Evolutionary conservation across 2,797 vertebrate genomes (phyloP), one percentile per base, ranked within the genome.

Genomic region (Phyllotis vaccarum): DNA sequence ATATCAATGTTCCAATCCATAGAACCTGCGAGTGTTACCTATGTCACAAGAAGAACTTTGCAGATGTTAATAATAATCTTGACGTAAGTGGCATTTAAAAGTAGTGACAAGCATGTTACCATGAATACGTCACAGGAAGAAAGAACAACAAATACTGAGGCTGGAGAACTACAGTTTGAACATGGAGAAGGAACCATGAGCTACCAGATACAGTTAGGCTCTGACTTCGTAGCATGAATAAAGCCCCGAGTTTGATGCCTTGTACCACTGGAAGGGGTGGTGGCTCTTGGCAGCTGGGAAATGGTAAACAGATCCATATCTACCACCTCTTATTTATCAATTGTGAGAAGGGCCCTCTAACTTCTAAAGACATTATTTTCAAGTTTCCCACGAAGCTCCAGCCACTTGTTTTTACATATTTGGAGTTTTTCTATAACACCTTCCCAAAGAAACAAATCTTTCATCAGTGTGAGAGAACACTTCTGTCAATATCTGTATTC

Each of bases 371-470:
- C 1, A 89, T 11, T 49, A 21, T 40, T 72, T 93, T 89, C 52
- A 75, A 58, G 68, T 95, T 93, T 76, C 91, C 17, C 37, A 34
- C 34, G 56, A 90, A 43, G 52, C 89, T 96, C 54, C 54, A 81
- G 22, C 19, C 86, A n/a, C 4, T 91, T 93, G 16, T 56, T 96
- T 96, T 95, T 79, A 95, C 2, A 14, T 29, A 89, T 76, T 89
- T 82, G 37, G 34, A 86, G 22, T 19, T 49, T 37, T 76, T 93
- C 83, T 75, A 46, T 49, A 81, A 95, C 43, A 89, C 17, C 52
- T 86, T 86, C 24, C 31, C 16, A 64, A 76, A 7, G 37, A 93
- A 92, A 92, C 46, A 64, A 95, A 52, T 5, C 19, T 87, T 90
- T 64, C 72, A 91, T 24, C 40, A 93, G 11, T 86, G 70, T 91